Evolutionary conservation across 1,140 invertebrate genomes (phyloP), one percentile per base, ranked within the genome.

Genomic region (Acyrthosiphon pisum): DNA sequence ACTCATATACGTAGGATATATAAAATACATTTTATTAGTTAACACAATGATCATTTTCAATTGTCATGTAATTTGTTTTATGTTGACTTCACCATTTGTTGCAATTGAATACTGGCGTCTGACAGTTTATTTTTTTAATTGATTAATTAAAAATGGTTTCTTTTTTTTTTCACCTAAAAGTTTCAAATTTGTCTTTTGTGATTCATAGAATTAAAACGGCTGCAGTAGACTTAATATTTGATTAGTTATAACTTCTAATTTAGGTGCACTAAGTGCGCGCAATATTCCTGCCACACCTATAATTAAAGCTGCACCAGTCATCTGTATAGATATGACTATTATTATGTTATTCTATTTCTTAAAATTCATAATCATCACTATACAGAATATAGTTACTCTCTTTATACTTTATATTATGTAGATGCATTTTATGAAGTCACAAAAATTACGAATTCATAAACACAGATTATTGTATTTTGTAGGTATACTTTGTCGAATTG

Each of bases 11-110:
- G 60, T 76, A n/a, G 30, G 30, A n/a, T 1, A 14, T n/a, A 76
- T 76, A 76, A 76, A 76, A 76, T 76, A 76, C 30, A 76, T 76
- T 68, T n/a, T 76, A n/a, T 76, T 76, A 76, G 60, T 68, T 68
- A 30, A n/a, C 60, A 30, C 30, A 76, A 76, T 76, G n/a, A 76
- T 76, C 20, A 68, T 76, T 76, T 76, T 76, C n/a, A 76, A 76
- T 76, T 76, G 60, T 76, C 60, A n/a, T 20, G 30, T n/a, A 11
- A n/a, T n/a, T 76, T 76, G 4, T 50, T 53, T 53, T 53, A 53
- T 53, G 50, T 23, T 30, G 6, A n/a, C 60, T n/a, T 6, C 0
- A n/a, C 30, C 30, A 14, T 14, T n/a, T 68, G 60, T 68, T 68
- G 30, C 6, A 76, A 76, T 76, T 76, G n/a, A 76, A n/a, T 76